These are phyloP conservation scores for Aeoliscus strigatus DNA, from an alignment of 2,797 vertebrate genomes.

Conservation along the genomic window DNA sequence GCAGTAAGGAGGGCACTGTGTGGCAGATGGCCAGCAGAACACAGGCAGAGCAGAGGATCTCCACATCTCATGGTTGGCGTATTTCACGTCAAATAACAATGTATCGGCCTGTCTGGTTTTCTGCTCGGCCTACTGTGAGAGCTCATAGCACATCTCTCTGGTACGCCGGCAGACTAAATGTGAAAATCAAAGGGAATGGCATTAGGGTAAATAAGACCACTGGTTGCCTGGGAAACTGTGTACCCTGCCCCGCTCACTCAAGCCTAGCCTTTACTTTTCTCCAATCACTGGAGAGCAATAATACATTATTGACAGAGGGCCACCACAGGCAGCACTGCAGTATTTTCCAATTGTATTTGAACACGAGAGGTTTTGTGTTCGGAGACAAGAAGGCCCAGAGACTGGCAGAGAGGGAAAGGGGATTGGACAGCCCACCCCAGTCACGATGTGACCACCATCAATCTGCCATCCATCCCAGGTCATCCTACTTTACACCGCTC, in stretches of 20 bases:
- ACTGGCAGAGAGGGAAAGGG: slow-evolving; percentile 29
- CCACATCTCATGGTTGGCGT: slow-evolving; percentile 37
- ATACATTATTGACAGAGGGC: slow-evolving; percentile 79
- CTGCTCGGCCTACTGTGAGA: slow-evolving; percentile 48
- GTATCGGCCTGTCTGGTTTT: slow-evolving; percentile 32
- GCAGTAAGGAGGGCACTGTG: slow-evolving; percentile 41
- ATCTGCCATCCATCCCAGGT: slow-evolving; percentile 59
- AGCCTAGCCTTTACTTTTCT: slow-evolving; percentile 78
- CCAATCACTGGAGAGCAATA: slow-evolving; percentile 79
- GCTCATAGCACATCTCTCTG: slow-evolving; percentile 48
- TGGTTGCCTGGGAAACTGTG: slow-evolving; percentile 79
- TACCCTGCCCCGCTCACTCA: slow-evolving; percentile 72
- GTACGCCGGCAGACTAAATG: slow-evolving; percentile 71
- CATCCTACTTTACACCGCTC: slow-evolving; percentile 50
- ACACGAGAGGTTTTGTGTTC: slow-evolving; percentile 64
- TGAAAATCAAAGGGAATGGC: slow-evolving; percentile 84
- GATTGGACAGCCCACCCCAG: slow-evolving; percentile 50
- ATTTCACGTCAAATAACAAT: slow-evolving; percentile 26
- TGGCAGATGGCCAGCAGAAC: slow-evolving; percentile 62
- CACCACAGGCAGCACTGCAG: slow-evolving; percentile 74
- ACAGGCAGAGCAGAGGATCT: slow-evolving; percentile 40
- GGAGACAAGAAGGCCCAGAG: slow-evolving; percentile 41
- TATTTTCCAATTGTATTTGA: slow-evolving; percentile 77
- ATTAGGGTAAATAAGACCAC: slow-evolving; percentile 81
- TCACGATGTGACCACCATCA: slow-evolving; percentile 61